A percentile compares a stretch with the other conserved stretches of the same genome.
Evolutionary conservation across 2,888 invertebrate genomes (phyloP).

Genomic region (Trissonchulus latispiculum): DNA sequence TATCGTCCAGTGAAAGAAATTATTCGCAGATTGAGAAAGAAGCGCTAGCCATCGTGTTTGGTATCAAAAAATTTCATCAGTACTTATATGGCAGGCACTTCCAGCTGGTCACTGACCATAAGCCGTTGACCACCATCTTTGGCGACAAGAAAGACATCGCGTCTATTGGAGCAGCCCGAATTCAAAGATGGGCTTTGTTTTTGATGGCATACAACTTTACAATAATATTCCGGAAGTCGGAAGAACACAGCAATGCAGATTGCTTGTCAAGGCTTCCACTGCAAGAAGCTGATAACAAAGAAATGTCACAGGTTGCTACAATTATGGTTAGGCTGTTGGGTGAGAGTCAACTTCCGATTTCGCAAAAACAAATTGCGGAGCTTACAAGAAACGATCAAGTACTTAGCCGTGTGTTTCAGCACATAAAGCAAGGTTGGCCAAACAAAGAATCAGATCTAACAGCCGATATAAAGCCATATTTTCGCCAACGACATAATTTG

Average conservation of each 20-base stretch:
- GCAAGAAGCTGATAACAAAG: too few species aligned
- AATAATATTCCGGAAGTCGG: constrained; percentile 4
- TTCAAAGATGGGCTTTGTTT: constrained; percentile 25
- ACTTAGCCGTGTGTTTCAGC: not conserved
- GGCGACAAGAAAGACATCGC: constrained; percentile 24
- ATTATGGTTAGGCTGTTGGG: too few species aligned
- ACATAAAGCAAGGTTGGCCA: not conserved
- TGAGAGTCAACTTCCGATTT: too few species aligned
- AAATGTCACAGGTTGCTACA: too few species aligned
- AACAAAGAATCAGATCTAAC: not conserved
- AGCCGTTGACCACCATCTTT: constrained; percentile 27
- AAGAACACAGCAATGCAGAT: constrained; percentile 26
- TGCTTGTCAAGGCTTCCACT: constrained; percentile 25
- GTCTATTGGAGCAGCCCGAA: constrained; percentile 22
- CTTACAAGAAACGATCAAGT: not conserved
- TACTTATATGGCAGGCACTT: constrained; percentile 30
- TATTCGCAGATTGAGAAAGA: constrained; percentile 32
- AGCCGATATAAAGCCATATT: not conserved
- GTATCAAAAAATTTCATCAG: constrained; percentile 30
- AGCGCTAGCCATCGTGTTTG: constrained; percentile 28
- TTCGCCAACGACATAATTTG: not conserved
- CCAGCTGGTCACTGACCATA: constrained; percentile 28
- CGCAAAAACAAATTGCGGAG: too few species aligned
- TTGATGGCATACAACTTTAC: constrained; percentile 14
- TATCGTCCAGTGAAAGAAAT: too few species aligned